These are phyloP conservation scores for Rugalucina vietnamica DNA, from an alignment of 2,888 invertebrate species.

Conservation along the genomic window DNA sequence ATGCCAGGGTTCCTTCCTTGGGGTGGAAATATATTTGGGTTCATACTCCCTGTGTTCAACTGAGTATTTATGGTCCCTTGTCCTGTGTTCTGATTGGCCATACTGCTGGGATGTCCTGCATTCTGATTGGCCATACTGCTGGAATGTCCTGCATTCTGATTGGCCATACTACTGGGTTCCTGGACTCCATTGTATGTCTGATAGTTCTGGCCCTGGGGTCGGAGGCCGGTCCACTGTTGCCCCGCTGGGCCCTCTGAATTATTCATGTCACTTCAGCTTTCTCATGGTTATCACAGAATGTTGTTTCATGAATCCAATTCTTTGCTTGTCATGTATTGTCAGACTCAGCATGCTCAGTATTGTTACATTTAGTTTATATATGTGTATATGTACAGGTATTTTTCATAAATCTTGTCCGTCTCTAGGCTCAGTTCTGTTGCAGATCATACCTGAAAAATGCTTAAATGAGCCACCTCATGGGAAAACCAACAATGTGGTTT, in stretches of 20 bases:
- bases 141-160: neutral
- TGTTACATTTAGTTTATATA: neutral
- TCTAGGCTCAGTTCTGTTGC: too few relatives aligned
- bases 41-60: too few relatives aligned
- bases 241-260: neutral
- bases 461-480: too few relatives aligned
- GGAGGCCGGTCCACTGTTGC: neutral
- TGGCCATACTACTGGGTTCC: neutral
- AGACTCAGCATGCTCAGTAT: too few relatives aligned
- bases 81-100: neutral
- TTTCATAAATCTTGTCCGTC: too few relatives aligned
- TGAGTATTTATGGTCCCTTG: too few relatives aligned
- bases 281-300: neutral
- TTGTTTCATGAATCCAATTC: neutral
- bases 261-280: neutral
- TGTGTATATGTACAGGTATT: neutral
- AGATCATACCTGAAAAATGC: too few relatives aligned
- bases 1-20: too few relatives aligned
- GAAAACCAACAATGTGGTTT: too few relatives aligned
- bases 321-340: too few relatives aligned
- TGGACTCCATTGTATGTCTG: neutral
- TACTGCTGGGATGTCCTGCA: neutral
- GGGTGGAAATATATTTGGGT: too few relatives aligned
- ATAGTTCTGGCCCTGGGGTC: neutral
- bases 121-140: neutral